Conservation (phyloP, 2,888 invertebrate species). For the Spilarctia lutea region DNA sequence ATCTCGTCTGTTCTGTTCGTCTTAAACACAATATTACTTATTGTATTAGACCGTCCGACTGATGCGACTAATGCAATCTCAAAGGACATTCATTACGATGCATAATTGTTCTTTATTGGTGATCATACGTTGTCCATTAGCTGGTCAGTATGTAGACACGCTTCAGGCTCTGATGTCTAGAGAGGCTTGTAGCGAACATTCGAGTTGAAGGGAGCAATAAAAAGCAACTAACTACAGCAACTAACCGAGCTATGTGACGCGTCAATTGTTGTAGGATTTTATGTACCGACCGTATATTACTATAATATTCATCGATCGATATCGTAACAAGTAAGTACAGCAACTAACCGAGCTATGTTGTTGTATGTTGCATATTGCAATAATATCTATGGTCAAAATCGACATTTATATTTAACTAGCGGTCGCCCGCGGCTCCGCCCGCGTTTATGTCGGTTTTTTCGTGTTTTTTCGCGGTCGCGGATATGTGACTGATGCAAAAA, state of each 20-base stretch:
- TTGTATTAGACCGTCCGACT: slow-evolving; percentile 53
- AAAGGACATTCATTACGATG: slow-evolving; percentile 58
- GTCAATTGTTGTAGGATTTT: neutral
- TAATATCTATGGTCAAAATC: neutral
- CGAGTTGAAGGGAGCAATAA: neutral
- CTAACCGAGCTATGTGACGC: neutral
- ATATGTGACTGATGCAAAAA: too few relatives aligned
- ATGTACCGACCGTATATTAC: neutral
- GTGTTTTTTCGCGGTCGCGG: too few relatives aligned
- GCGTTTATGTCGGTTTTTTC: too few relatives aligned
- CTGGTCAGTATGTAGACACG: slow-evolving; percentile 33
- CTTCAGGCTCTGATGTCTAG: neutral
- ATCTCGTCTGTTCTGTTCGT: slow-evolving; percentile 46
- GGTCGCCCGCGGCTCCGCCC: too few relatives aligned
- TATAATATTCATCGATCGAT: too few relatives aligned
- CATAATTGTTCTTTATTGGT: slow-evolving; percentile 54
- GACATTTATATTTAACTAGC: neutral
- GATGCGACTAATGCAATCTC: slow-evolving; percentile 60
- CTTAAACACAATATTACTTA: slow-evolving; percentile 52
- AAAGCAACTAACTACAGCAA: neutral
- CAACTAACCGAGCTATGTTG: neutral
- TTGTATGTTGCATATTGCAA: neutral
- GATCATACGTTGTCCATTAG: slow-evolving; percentile 46
- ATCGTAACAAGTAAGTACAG: neutral
- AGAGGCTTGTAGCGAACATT: neutral